Evolutionary conservation across 2,797 vertebrate genomes (phyloP).

Genomic region (Cheirogaleus major): DNA sequence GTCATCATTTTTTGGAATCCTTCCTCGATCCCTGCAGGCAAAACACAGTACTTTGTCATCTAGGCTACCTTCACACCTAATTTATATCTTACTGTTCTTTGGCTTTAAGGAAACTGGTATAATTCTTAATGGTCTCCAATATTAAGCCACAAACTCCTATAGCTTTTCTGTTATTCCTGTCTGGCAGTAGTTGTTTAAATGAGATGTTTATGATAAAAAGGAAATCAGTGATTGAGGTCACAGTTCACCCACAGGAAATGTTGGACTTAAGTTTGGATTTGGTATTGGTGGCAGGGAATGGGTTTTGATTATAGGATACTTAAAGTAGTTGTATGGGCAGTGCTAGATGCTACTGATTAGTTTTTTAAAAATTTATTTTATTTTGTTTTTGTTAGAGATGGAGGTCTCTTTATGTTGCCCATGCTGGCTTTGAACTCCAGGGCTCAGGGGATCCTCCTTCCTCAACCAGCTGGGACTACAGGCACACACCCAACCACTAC

Average conservation of each 20-base stretch:
- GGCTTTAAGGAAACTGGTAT: neutral
- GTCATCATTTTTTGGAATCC: conserved; percentile 4
- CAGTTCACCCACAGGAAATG: neutral
- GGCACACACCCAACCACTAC: too few relatives aligned
- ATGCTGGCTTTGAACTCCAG: neutral
- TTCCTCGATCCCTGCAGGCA: neutral
- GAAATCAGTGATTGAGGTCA: neutral
- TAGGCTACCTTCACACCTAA: neutral
- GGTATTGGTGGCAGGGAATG: neutral
- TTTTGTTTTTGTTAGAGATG: neutral
- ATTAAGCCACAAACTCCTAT: neutral
- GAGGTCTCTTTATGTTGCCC: neutral
- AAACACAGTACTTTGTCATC: conserved; percentile 11
- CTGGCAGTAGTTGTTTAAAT: neutral
- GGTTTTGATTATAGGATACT: neutral
- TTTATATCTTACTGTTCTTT: conserved; percentile 5
- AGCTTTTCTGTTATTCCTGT: neutral
- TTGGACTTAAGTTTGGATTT: conserved; percentile 42
- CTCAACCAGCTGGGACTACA: neutral
- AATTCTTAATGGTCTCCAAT: neutral
- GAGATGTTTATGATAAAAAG: neutral
- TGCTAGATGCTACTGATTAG: neutral
- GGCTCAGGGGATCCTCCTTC: neutral
- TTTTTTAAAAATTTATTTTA: neutral
- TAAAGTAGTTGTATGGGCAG: neutral